phyloP scores from a whole-genome alignment of 2,113 vertebrate genomes.

The Callipepla californica region DNA sequence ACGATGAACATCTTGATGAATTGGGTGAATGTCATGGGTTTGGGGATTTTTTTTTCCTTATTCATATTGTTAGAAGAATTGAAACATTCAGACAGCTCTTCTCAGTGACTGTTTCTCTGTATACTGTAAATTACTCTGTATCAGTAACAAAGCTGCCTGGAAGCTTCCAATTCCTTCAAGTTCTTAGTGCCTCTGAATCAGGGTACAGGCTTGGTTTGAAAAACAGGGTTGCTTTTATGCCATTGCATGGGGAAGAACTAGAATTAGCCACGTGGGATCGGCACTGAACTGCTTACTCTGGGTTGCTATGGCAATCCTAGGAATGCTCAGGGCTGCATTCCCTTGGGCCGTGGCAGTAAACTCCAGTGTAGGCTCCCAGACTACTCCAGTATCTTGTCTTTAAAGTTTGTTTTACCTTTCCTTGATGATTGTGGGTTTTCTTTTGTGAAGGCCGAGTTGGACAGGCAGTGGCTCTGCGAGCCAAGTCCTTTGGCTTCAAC shows the following conservation, averaged over 20 bases:
- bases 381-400: slow-evolving; percentile 51
- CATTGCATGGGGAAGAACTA: slow-evolving; percentile 30
- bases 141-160: background rate
- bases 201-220: background rate
- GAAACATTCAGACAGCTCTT: slow-evolving; percentile 4
- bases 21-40: background rate
- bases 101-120: background rate
- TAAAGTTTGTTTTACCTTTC: slow-evolving; percentile 60
- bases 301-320: background rate
- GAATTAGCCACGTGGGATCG: background rate
- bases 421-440: slow-evolving; percentile 70
- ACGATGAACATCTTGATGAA: background rate
- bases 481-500: slow-evolving; percentile 91
- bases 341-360: slow-evolving; percentile 1
- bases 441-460: slow-evolving; percentile 86
- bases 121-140: background rate
- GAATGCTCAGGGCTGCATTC: background rate
- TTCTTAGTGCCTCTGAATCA: background rate
- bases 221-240: slow-evolving; percentile 3
- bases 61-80: slow-evolving; percentile 8
- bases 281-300: background rate
- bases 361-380: slow-evolving; percentile 18
- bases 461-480: slow-evolving; percentile 90
- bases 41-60: background rate
- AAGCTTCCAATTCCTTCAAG: background rate